Conservation (phyloP, 2,888 invertebrate species). For the Aphodius sticticus region DNA sequence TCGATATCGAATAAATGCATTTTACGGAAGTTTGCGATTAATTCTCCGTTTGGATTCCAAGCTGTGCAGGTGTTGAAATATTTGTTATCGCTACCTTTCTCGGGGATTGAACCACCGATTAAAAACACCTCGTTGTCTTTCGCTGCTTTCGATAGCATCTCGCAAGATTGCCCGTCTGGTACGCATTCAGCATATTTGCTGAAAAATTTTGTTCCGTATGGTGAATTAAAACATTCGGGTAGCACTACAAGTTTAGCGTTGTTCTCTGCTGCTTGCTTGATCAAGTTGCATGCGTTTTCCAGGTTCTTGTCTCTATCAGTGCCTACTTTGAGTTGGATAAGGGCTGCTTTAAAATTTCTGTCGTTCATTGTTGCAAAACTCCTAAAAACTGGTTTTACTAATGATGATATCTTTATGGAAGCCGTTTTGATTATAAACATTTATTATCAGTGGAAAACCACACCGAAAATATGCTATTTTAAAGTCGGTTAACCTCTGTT, state of each 20-base stretch:
- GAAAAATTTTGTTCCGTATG: slow-evolving; percentile 89
- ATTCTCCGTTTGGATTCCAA: slow-evolving; percentile 79
- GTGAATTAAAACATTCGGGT: slow-evolving; percentile 94
- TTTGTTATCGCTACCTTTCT: slow-evolving; percentile 66
- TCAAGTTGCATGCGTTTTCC: slow-evolving; percentile 72
- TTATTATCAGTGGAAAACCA: background rate
- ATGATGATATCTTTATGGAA: background rate
- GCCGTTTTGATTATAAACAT: background rate
- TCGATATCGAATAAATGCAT: slow-evolving; percentile 96
- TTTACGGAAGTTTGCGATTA: slow-evolving; percentile 86
- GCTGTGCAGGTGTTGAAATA: slow-evolving; percentile 90
- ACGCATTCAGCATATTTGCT: slow-evolving; percentile 85
- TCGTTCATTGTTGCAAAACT: slow-evolving; percentile 24
- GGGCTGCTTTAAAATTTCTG: slow-evolving; percentile 64
- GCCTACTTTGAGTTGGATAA: slow-evolving; percentile 84
- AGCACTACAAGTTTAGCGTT: slow-evolving; percentile 72
- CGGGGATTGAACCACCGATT: slow-evolving; percentile 92
- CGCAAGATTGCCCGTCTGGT: slow-evolving; percentile 79
- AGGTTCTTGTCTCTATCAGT: slow-evolving; percentile 80
- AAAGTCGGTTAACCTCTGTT: background rate
- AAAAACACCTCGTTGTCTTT: slow-evolving; percentile 79
- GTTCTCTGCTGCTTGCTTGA: slow-evolving; percentile 72
- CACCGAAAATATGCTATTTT: background rate
- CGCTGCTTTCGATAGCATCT: slow-evolving; percentile 77
- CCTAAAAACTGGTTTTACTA: slow-evolving; percentile 12